Evolutionary conservation across 2,888 invertebrate species (phyloP).

Genomic region (Limnephilus rhombicus): DNA sequence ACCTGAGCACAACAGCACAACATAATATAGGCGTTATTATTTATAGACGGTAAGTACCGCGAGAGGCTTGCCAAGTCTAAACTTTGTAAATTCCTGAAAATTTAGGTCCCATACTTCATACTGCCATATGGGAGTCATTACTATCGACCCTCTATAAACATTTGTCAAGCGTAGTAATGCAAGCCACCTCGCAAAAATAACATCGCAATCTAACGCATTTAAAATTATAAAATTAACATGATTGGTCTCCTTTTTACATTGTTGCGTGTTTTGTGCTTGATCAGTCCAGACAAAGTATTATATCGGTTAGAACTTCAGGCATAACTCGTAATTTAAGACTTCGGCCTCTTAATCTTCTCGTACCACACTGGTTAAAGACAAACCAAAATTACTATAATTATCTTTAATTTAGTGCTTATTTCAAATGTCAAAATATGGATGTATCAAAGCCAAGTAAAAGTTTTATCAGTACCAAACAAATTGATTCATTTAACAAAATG

Average conservation of each 20-base stretch:
- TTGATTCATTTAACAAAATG: no score
- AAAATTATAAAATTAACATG: neutral
- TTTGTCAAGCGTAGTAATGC: neutral
- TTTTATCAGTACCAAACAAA: neutral
- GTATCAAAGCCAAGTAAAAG: neutral
- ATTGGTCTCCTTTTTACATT: neutral
- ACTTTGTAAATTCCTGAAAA: slow-evolving; percentile 38
- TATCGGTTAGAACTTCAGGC: slow-evolving; percentile 20
- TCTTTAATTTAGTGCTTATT: neutral
- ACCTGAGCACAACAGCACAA: slow-evolving; percentile 19
- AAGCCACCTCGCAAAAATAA: neutral
- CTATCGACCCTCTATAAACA: slow-evolving; percentile 12
- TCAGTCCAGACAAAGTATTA: neutral
- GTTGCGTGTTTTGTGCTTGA: neutral
- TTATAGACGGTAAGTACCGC: slow-evolving; percentile 36
- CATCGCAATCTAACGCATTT: no score
- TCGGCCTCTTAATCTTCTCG: neutral
- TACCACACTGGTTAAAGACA: neutral
- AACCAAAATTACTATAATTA: neutral
- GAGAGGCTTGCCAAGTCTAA: slow-evolving; percentile 36
- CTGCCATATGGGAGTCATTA: slow-evolving; percentile 31
- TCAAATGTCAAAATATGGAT: neutral
- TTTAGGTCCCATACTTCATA: slow-evolving; percentile 40
- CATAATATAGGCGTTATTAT: neutral
- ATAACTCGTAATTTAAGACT: slow-evolving; percentile 16